A percentile compares a stretch with the other conserved stretches of the same genome.
Conservation (phyloP, 2,113 vertebrate species). For the Orthonyx spaldingii region DNA sequence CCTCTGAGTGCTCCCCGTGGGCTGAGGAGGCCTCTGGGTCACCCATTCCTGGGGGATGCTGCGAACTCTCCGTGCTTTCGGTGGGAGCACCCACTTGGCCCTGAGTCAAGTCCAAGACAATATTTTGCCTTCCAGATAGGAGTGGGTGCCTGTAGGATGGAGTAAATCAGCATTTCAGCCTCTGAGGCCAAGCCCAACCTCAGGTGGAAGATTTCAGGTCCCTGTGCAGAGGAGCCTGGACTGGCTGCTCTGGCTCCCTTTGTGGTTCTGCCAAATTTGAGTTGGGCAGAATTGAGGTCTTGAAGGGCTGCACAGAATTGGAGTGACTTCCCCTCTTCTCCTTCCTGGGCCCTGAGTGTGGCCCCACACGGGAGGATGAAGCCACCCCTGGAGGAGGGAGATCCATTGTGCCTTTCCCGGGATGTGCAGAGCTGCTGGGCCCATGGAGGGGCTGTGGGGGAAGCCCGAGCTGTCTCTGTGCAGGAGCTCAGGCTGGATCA, state of each 20-base stretch:
- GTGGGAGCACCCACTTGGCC: not conserved
- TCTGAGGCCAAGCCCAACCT: not conserved
- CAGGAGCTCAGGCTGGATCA: slow-evolving; percentile 2
- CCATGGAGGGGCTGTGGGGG: not conserved
- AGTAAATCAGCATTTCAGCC: not conserved
- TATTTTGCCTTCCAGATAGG: not conserved
- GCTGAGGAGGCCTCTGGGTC: not conserved
- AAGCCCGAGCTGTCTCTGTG: not conserved
- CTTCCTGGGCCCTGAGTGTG: not conserved
- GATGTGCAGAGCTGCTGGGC: not conserved
- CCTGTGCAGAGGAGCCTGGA: not conserved
- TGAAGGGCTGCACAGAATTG: not conserved
- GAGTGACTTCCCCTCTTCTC: not conserved
- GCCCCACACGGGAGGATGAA: fast-evolving
- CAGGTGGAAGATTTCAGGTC: not conserved
- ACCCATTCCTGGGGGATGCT: not conserved
- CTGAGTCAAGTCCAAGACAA: not conserved
- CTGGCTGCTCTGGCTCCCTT: not conserved
- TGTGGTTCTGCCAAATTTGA: not conserved
- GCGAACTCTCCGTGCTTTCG: fast-evolving
- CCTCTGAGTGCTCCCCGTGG: not conserved
- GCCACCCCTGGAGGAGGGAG: not conserved
- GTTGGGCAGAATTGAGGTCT: not conserved
- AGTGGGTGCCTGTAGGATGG: not conserved
- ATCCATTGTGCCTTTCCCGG: not conserved